Percentiles rank a stretch among this genome's conserved stretches.
Conservation (phyloP, 2,113 vertebrate genomes). For the Heptranchias perlo region DNA sequence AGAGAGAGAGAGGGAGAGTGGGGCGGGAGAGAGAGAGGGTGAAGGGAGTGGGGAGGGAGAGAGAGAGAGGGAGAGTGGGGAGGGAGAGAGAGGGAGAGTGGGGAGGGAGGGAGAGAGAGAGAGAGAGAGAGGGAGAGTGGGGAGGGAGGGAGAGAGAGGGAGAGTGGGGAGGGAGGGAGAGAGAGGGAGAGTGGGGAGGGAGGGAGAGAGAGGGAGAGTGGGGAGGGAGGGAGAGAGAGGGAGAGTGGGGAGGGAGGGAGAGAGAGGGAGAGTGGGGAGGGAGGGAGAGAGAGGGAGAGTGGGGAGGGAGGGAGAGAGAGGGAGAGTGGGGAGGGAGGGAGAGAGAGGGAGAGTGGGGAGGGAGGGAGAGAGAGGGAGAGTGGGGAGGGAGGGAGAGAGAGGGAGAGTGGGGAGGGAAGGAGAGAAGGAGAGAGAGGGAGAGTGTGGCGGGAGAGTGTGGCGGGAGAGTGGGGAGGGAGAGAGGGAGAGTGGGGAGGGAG, state of each 20-base stretch:
- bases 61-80: not conserved
- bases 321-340: not conserved
- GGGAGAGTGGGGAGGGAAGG: too few relatives aligned
- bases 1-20: not conserved
- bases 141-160: not conserved
- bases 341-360: too few relatives aligned
- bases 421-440: too few relatives aligned
- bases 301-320: not conserved
- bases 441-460: too few relatives aligned
- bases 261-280: not conserved
- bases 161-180: too few relatives aligned
- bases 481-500: not conserved
- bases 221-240: not conserved
- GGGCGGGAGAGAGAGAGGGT: not conserved
- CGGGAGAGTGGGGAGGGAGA: not conserved
- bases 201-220: not conserved
- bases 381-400: too few relatives aligned
- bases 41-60: too few relatives aligned
- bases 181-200: not conserved
- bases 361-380: too few relatives aligned
- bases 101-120: constrained; percentile 9
- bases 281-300: too few relatives aligned
- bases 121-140: not conserved
- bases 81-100: constrained; percentile 45
- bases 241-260: not conserved